Base-by-base conservation (phyloP, 1,140 invertebrate species). In the Drepana arcuata region DNA sequence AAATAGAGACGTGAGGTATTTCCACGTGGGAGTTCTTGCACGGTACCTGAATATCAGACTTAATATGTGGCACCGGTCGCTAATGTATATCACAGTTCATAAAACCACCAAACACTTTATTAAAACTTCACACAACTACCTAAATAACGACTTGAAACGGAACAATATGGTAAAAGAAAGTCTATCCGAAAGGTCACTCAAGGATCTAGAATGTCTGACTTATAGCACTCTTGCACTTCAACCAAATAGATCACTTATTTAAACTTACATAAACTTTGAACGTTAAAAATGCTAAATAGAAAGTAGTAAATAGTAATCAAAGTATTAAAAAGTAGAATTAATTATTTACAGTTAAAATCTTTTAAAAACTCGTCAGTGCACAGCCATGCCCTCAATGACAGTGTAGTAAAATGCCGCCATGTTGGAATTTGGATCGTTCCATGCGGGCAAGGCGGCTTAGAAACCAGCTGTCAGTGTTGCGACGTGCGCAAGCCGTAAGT, bases 111-210 rank as follows among this genome's bases (percentile, higher is more conserved):
- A 53, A 58, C 25, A 41, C 45, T 39, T 33, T 38, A 45, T 33
- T 30, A 46, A 52, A 59, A 52, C 48, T 61, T 54, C 41, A 60
- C 47, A 49, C 34, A 49, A n/a, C n/a, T n/a, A 41, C 18, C 41
- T 34, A 48, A 41, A 32, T 48, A 58, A 30, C 4, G 35, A 42
- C 54, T 45, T 38, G 30, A 38, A 59, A 63, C 58, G 55, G 48
- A 64, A 50, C 74, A 79, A 79, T 79, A 77, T 74, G 74, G 72
- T 72, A 70, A 71, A 72, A 72, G 69, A 72, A 79, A 75, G 71
- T 79, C 52, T 48, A 72, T 59, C 47, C 56, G 62, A 79, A 79
- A 79, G 74, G 74, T 79, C 74, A 77, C 70, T 72, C 62, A 74
- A 74, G 72, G 66, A 74, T 77, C 61, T 66, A 71, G 57, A 63